phyloP scores from a whole-genome alignment of 2,888 invertebrate species.

The Homarus gammarus region DNA sequence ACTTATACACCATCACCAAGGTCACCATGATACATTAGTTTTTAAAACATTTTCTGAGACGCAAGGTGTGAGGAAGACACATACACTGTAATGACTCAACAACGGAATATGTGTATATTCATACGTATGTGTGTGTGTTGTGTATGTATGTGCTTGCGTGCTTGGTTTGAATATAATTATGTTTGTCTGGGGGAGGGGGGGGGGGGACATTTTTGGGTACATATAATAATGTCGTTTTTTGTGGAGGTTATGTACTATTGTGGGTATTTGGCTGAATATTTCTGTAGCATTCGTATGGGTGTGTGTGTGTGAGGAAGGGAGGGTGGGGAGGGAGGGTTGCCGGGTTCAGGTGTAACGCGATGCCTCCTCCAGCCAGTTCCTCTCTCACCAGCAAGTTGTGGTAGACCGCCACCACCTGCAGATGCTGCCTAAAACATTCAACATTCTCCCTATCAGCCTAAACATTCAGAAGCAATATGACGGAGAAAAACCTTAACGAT shows the following conservation, averaged over 20 bases:
- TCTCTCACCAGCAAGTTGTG: conserved; percentile 19
- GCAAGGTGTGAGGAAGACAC: background rate
- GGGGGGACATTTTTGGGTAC: no score
- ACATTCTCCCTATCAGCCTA: background rate
- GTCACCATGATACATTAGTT: no score
- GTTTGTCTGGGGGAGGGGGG: no score
- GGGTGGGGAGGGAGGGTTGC: background rate
- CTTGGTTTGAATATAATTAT: background rate
- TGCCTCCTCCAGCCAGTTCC: background rate
- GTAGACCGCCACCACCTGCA: conserved; percentile 2
- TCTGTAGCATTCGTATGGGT: background rate
- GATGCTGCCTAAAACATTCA: background rate
- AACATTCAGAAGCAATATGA: background rate
- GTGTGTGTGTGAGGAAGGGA: conserved; percentile 9
- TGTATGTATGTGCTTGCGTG: background rate
- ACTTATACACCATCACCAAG: background rate
- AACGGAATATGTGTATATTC: background rate
- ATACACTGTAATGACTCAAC: no score
- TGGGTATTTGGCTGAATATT: no score
- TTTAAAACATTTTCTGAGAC: no score
- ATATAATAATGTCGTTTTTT: no score
- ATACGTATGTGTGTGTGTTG: conserved; percentile 9
- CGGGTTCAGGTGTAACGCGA: background rate
- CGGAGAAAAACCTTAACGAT: background rate
- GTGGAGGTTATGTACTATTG: no score